phyloP scores from a whole-genome alignment of 2,888 invertebrate species.

The Ectemnius cavifrons region DNA sequence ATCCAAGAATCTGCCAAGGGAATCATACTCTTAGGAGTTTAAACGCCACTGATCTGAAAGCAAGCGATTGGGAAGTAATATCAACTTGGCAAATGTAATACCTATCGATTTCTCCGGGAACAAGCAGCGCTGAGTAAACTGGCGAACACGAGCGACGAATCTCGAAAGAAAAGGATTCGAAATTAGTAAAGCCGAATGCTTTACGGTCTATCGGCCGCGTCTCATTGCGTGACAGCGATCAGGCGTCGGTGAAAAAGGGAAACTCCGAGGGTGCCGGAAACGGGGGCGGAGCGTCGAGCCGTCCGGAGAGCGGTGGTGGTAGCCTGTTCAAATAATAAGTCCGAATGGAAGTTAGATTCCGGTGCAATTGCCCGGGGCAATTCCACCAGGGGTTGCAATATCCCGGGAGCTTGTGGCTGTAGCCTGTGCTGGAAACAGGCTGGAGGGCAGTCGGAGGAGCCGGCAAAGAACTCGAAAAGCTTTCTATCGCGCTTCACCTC shows the following conservation, averaged over 20 bases:
- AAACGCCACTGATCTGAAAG: not conserved
- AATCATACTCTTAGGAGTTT: slow-evolving; percentile 4
- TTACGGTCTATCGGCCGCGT: slow-evolving; percentile 44
- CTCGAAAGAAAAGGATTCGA: slow-evolving; percentile 19
- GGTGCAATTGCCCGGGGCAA: slow-evolving; percentile 64
- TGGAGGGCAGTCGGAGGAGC: slow-evolving; percentile 27
- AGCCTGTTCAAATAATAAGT: slow-evolving; percentile 70
- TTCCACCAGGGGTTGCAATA: slow-evolving; percentile 62
- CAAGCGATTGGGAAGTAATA: not conserved
- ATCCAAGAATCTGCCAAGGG: not conserved
- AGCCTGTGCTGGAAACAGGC: slow-evolving; percentile 32
- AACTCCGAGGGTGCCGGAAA: slow-evolving; percentile 31
- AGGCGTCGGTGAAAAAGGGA: slow-evolving; percentile 19
- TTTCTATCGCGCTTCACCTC: slow-evolving; percentile 59
- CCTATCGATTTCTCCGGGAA: not conserved
- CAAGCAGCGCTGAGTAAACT: not conserved
- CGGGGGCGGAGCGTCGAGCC: slow-evolving; percentile 42
- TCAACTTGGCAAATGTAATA: too few species aligned
- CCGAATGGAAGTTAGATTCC: slow-evolving; percentile 67
- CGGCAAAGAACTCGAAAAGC: slow-evolving; percentile 58
- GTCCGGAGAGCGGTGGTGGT: slow-evolving; percentile 6
- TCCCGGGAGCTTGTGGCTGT: slow-evolving; percentile 33
- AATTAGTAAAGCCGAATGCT: slow-evolving; percentile 18
- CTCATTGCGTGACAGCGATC: slow-evolving; percentile 40
- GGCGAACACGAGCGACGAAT: slow-evolving; percentile 14